phyloP scores from a whole-genome alignment of 2,797 vertebrate genomes.

The Apogon hyalosoma region DNA sequence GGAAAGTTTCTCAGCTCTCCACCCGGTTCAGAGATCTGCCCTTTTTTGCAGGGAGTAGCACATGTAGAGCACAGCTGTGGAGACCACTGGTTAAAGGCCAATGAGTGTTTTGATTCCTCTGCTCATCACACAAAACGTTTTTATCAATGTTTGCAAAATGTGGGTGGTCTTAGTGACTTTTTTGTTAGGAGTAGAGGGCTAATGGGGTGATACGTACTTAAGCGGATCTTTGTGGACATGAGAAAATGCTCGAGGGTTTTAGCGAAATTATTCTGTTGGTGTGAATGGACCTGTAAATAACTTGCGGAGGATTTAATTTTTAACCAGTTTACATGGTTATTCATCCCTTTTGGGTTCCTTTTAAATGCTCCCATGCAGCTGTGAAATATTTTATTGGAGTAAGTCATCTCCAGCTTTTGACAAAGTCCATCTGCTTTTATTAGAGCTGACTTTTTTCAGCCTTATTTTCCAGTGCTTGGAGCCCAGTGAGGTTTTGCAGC shows the following conservation, averaged over 20 bases:
- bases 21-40: constrained; percentile 10
- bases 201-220: constrained; percentile 35
- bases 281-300: background rate
- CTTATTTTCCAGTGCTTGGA: constrained; percentile 42
- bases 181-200: constrained; percentile 45
- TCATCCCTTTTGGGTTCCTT: constrained; percentile 11
- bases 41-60: constrained; percentile 37
- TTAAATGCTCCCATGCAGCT: constrained; percentile 48
- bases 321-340: constrained; percentile 29
- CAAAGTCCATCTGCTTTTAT: constrained; percentile 53
- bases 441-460: constrained; percentile 39
- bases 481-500: constrained; percentile 42
- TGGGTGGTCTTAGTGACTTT: constrained; percentile 59
- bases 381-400: constrained; percentile 49
- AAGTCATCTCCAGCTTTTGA: constrained; percentile 33
- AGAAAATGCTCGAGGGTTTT: constrained; percentile 6
- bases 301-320: background rate
- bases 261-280: background rate
- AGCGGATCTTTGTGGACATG: constrained; percentile 13
- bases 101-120: constrained; percentile 59
- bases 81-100: constrained; percentile 47
- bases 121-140: constrained; percentile 43
- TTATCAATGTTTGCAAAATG: constrained; percentile 46
- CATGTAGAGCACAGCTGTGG: constrained; percentile 69
- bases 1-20: constrained; percentile 9